Percentiles rank a stretch among this genome's conserved stretches.
Evolutionary conservation across 1,140 invertebrate genomes (phyloP).

Genomic region (Trissolcus basalis): DNA sequence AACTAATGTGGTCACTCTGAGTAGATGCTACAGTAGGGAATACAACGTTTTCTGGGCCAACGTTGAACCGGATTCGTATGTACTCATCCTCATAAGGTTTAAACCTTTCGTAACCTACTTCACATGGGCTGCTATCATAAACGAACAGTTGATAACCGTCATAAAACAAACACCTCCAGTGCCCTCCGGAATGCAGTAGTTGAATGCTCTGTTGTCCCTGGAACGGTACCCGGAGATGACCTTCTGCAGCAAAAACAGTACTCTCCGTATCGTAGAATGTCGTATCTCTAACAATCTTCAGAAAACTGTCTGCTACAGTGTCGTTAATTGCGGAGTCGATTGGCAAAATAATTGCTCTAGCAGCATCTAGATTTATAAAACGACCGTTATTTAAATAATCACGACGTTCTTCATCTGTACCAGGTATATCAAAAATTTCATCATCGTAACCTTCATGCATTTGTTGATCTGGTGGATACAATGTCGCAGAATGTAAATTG

Average conservation of each 20-base stretch:
- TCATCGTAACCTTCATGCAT: neutral
- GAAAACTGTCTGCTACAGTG: conserved; percentile 1
- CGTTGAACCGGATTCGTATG: no score
- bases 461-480: no score
- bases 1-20: neutral
- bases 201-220: neutral
- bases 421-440: neutral
- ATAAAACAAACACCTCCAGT: conserved; percentile 3
- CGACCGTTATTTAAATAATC: neutral
- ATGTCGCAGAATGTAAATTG: neutral
- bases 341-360: neutral
- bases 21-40: neutral
- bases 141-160: no score
- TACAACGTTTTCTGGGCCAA: neutral
- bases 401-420: neutral
- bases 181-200: neutral
- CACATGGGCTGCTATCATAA: no score
- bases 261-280: neutral
- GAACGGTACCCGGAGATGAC: neutral
- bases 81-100: no score
- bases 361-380: neutral
- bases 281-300: neutral
- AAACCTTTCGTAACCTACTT: no score
- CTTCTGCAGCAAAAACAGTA: neutral
- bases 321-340: neutral